phyloP scores from a whole-genome alignment of 2,888 invertebrate species.

The Nephrotoma appendiculata region DNA sequence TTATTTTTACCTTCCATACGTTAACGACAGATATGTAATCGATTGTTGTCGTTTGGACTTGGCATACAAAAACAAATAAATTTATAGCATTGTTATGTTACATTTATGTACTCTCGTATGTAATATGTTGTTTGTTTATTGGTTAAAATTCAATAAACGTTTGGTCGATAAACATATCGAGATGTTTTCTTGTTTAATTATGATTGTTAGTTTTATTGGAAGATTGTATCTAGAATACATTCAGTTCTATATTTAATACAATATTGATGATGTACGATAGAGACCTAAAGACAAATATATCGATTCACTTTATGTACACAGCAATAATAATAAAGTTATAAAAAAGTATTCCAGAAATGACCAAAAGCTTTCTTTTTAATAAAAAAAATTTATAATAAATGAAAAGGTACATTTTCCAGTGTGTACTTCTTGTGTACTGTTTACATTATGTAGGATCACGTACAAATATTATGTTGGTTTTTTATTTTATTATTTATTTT shows the following conservation, averaged over 20 bases:
- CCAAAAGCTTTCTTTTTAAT: background rate
- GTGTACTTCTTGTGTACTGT: background rate
- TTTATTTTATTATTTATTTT: background rate
- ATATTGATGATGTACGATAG: background rate
- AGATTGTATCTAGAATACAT: too few relatives aligned
- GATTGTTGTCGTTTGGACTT: background rate
- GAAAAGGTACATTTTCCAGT: background rate
- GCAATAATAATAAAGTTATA: background rate
- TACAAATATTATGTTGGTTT: background rate
- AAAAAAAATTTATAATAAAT: background rate
- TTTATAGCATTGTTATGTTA: too few relatives aligned
- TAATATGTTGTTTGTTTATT: too few relatives aligned
- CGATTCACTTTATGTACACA: background rate
- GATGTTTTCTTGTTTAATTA: too few relatives aligned
- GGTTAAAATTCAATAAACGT: too few relatives aligned
- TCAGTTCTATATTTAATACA: background rate
- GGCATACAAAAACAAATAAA: background rate
- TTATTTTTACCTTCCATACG: background rate
- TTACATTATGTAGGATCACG: background rate
- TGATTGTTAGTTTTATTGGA: too few relatives aligned
- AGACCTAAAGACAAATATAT: too few relatives aligned
- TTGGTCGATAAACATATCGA: too few relatives aligned
- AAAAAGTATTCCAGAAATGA: background rate
- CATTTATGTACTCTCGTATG: too few relatives aligned
- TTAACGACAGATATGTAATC: background rate